Evolutionary conservation across 2,797 vertebrate genomes (phyloP).

Genomic region (Crenichthys baileyi): DNA sequence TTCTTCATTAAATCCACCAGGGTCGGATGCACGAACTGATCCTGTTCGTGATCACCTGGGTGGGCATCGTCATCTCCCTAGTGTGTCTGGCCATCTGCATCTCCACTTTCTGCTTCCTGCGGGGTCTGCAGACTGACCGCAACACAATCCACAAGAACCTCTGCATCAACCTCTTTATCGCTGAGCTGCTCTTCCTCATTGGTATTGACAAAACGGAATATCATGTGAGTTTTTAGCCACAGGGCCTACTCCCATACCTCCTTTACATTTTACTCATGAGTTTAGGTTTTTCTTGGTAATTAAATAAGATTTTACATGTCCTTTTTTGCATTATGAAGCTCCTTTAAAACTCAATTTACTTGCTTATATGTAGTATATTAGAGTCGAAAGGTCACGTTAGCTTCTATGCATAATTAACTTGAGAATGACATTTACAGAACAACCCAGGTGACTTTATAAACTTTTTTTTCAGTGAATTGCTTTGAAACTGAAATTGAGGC

Average conservation of each 20-base stretch:
- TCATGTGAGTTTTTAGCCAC: conserved; percentile 76
- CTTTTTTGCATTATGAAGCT: neutral
- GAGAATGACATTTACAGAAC: conserved; percentile 19
- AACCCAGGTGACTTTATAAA: conserved; percentile 4
- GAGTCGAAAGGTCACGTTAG: conserved; percentile 8
- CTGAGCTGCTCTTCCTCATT: conserved; percentile 94
- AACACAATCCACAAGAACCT: conserved; percentile 99
- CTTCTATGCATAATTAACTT: conserved; percentile 23
- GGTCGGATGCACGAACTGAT: conserved; percentile 90
- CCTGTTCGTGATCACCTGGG: conserved; percentile 95
- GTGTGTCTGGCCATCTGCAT: conserved; percentile 95
- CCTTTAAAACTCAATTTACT: conserved; percentile 20
- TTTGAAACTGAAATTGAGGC: conserved; percentile 29
- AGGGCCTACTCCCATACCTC: neutral
- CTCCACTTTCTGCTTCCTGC: conserved; percentile 95
- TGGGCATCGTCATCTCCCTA: conserved; percentile 93
- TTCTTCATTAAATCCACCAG: conserved; percentile 61
- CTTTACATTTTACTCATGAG: neutral
- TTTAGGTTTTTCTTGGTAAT: neutral
- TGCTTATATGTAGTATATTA: conserved; percentile 1
- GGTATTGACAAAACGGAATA: conserved; percentile 96
- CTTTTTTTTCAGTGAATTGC: conserved; percentile 26
- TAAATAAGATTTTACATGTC: neutral
- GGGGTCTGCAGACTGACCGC: conserved; percentile 93
- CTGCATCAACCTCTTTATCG: conserved; percentile 96